Evolutionary conservation across 35 echinoderm and acorn worm species (phyloP).

Genomic region (Anneissia japonica): DNA sequence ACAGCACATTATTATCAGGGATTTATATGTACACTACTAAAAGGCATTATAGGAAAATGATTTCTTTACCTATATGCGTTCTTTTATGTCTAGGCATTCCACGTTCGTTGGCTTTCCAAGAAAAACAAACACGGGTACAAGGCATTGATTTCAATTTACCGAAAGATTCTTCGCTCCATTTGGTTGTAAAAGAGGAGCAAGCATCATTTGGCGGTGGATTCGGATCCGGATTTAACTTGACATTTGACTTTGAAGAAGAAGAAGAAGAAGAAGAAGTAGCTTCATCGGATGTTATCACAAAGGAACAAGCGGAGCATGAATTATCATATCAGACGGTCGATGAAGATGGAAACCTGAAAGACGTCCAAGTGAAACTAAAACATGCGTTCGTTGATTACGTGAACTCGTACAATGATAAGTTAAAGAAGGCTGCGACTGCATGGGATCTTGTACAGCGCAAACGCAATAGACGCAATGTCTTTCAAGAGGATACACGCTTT

Average conservation of each 20-base stretch:
- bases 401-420: conserved; percentile 41
- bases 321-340: conserved; percentile 43
- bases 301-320: conserved; percentile 11
- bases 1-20: neutral
- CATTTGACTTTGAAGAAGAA: neutral
- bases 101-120: neutral
- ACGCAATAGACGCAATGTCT: conserved; percentile 38
- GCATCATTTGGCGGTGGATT: neutral
- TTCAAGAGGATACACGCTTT: conserved; percentile 62
- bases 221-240: neutral
- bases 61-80: neutral
- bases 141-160: neutral
- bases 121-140: neutral
- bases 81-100: neutral
- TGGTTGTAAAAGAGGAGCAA: neutral
- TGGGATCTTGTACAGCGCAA: neutral
- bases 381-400: conserved; percentile 57
- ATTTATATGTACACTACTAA: neutral
- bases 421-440: neutral
- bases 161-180: neutral
- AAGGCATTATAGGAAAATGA: neutral
- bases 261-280: neutral
- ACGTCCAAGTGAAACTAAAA: conserved; percentile 18
- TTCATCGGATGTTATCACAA: neutral
- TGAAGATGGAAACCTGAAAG: conserved; percentile 24